Base-by-base conservation (phyloP, 2,113 vertebrate genomes). In the Epinephelus lanceolatus region DNA sequence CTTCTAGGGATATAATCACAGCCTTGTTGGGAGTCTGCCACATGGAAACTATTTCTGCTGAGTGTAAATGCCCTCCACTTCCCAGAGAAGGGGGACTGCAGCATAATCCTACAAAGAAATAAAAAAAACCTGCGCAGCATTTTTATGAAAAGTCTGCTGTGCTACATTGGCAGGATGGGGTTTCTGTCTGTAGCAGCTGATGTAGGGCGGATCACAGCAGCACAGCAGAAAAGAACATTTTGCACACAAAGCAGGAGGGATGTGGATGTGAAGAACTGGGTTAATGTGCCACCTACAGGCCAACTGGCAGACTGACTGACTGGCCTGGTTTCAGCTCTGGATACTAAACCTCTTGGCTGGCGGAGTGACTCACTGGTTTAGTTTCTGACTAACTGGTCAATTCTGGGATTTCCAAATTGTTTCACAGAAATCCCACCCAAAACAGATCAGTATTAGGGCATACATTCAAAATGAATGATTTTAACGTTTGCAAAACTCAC, bases 251-350 rank as follows among this genome's bases (percentile, higher is more conserved):
- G 70, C 79, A 76, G n/a, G 21, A 65, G 2, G 6, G 12, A 5
- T 8, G 2, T 55, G 51, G 25, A 6, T 1, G 53, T 15, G 23
- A 81, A 90, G 6, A 84, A 76, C 65, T 92, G 88, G 91, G 86
- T 90, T 92, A 91, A 86, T 86, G 85, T 89, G 93, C 94, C 94
- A 93, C 83, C 94, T 94, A 91, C 88, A 93, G 93, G 92, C 77
- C 10, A 12, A 27, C 60, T 56, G 81, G 59, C 86, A 55, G 80
- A 81, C 69, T 72, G 88, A 88, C 76, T 60, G 56, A 23, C 57
- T 81, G 85, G 8, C 85, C 74, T 57, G 63, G 19, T 56, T 81
- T 62, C 55, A 53, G 18, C 33, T 47, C 15, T 18, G 27, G 61
- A 62, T 27, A n/a, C 65, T 70, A 7, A 76, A 70, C 33, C 23